phyloP scores from a whole-genome alignment of 1,140 invertebrate species.

The Nomia melanderi region DNA sequence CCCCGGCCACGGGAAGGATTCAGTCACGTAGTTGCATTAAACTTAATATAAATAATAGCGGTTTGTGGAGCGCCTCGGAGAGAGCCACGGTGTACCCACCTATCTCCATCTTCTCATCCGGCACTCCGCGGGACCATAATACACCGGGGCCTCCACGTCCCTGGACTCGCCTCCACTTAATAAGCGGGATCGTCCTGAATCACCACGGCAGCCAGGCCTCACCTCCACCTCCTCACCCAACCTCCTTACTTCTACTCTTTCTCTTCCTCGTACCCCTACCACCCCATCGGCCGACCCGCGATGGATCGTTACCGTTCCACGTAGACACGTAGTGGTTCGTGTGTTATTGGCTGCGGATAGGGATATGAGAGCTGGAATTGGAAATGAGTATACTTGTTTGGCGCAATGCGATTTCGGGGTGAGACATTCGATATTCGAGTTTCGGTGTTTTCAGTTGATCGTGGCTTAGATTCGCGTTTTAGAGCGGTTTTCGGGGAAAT shows the following conservation, averaged over 20 bases:
- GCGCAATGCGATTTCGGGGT: too few relatives aligned
- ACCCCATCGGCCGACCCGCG: neutral
- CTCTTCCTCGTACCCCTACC: neutral
- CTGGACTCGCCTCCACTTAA: constrained; percentile 80
- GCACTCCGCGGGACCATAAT: constrained; percentile 73
- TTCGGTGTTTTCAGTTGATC: too few relatives aligned
- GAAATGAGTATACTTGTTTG: too few relatives aligned
- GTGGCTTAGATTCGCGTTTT: too few relatives aligned
- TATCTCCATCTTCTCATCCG: constrained; percentile 77
- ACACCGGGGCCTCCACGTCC: constrained; percentile 70
- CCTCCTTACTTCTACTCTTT: neutral
- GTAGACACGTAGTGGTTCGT: constrained; percentile 34
- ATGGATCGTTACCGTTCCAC: constrained; percentile 59
- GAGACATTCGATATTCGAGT: too few relatives aligned
- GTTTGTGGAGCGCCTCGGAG: constrained; percentile 78
- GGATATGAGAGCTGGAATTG: constrained; percentile 32
- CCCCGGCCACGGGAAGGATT: constrained; percentile 72
- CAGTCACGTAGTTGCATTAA: constrained; percentile 82
- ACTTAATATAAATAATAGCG: constrained; percentile 82
- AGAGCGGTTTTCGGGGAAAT: too few relatives aligned
- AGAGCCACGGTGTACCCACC: constrained; percentile 72
- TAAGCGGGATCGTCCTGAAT: constrained; percentile 79
- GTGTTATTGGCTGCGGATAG: constrained; percentile 59
- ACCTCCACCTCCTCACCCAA: constrained; percentile 33
- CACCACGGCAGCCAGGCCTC: constrained; percentile 72